Base-by-base conservation (phyloP, 1,140 invertebrate species). In the Argopecten irradians region DNA sequence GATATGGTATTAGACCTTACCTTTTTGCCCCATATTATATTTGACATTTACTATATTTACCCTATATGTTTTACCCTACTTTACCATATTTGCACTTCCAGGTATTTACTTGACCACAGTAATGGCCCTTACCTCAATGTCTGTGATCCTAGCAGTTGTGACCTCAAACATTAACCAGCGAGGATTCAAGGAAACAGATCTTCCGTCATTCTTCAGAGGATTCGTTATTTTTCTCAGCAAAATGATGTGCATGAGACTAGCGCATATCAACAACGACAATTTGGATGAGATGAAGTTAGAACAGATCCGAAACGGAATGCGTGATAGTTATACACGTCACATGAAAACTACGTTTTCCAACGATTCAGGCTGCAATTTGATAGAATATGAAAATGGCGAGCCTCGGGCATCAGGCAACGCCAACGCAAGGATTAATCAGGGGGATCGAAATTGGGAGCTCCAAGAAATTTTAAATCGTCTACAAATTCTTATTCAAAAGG, bases 101-200 rank as follows among this genome's bases (percentile, higher is more conserved):
- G 95, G 95, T 83, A 94, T 95, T 85, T 95, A 95, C 91, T 88
- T 95, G 46, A 95, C 95, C 1, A 93, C 94, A n/a, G 93, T 95
- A 0, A 95, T 95, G 95, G 92, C 94, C 19, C 90, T 95, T 88
- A 95, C 95, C 0, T 94, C 94, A 32, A 88, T 95, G 22, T 95
- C 95, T 1, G 94, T 95, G 22, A 95, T 95, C 55, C 93, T 95
- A 90, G 95, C 95, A 11, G 95, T 95, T 28, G 92, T 95, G 85
- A 94, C 95, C 14, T 90, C 95, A 22, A 95, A 95, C 89, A 93
- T 95, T 8, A 94, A 95, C 87, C 93, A 95, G 86, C 86, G 94
- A 39, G 93, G 93, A 34, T 93, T 87, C 19, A 88, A 92, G 14
- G 90, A 93, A 46, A 87, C 87, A 22, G 86, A 90, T 34, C 87